Conservation (phyloP, 2,113 vertebrate species). For the Centropristis striata region DNA sequence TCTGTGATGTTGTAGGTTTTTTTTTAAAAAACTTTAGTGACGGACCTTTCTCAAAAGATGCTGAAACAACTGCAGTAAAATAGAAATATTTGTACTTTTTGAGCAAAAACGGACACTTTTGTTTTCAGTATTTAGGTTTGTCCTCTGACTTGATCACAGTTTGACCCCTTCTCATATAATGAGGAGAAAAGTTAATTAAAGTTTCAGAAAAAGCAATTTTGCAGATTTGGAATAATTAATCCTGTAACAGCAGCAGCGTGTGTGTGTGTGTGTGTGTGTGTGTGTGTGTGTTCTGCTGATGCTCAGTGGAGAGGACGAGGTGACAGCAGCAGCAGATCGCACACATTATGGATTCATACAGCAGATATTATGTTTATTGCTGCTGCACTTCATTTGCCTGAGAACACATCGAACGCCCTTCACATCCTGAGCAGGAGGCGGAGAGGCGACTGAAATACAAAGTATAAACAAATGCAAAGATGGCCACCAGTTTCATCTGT, state of each 20-base stretch:
- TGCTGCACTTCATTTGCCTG: slow-evolving; percentile 32
- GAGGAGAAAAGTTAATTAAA: slow-evolving; percentile 52
- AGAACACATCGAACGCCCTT: slow-evolving; percentile 12
- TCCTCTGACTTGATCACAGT: not conserved
- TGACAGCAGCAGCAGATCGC: not conserved
- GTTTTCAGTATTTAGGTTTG: not conserved
- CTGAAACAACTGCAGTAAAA: not conserved
- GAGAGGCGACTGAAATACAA: not conserved
- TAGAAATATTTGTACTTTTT: not conserved
- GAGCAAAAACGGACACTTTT: not conserved
- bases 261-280: slow-evolving; percentile 23
- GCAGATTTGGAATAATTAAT: not conserved
- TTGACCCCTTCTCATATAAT: slow-evolving; percentile 10
- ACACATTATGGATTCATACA: not conserved
- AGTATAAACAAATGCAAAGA: slow-evolving; percentile 24
- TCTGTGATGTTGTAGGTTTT: too few relatives aligned
- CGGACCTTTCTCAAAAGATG: not conserved
- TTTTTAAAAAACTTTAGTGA: too few relatives aligned
- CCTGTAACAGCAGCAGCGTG: slow-evolving; percentile 4
- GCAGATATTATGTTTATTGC: not conserved
- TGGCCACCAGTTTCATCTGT: not conserved
- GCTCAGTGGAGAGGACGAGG: slow-evolving; percentile 2
- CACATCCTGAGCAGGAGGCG: slow-evolving; percentile 2
- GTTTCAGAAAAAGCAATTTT: slow-evolving; percentile 29
- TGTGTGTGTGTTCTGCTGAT: slow-evolving; percentile 14